Evolutionary conservation across 2,113 vertebrate genomes (phyloP).

Genomic region (Prionailurus bengalensis): DNA sequence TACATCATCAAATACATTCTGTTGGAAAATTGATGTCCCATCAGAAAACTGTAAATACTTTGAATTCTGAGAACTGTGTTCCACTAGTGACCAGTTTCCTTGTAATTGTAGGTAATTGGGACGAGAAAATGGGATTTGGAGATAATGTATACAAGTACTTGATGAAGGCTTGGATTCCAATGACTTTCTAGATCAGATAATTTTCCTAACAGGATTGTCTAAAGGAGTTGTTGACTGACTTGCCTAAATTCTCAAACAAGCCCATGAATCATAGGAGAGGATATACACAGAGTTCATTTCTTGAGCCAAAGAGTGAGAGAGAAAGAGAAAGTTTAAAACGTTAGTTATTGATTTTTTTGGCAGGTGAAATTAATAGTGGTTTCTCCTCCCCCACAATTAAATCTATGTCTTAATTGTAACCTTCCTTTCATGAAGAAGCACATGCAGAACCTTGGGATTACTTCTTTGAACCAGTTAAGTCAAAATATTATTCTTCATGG

Average conservation of each 20-base stretch:
- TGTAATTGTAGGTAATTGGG: background rate
- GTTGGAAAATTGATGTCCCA: background rate
- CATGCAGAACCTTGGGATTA: accelerated
- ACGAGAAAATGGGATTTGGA: slow-evolving; percentile 24
- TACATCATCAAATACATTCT: background rate
- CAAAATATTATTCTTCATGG: slow-evolving; percentile 74
- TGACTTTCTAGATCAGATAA: background rate
- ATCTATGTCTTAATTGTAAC: background rate
- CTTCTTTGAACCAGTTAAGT: slow-evolving; percentile 68
- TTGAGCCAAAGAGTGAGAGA: slow-evolving; percentile 31
- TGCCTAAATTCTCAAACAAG: slow-evolving; percentile 57
- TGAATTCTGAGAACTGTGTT: slow-evolving; percentile 25
- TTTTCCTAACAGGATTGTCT: slow-evolving; percentile 27
- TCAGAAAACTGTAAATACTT: background rate
- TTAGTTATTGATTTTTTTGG: slow-evolving; percentile 48
- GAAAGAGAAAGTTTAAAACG: slow-evolving; percentile 26
- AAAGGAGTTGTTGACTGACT: slow-evolving; percentile 51
- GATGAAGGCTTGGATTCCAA: background rate
- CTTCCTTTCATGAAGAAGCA: slow-evolving; percentile 50
- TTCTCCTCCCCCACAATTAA: slow-evolving; percentile 58
- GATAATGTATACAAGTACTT: background rate
- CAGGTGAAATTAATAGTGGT: slow-evolving; percentile 24
- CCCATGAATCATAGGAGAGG: slow-evolving; percentile 38
- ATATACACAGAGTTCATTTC: background rate
- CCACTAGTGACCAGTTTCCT: background rate